phyloP scores from a whole-genome alignment of 2,888 invertebrate species.

The Philopedon plagiatum region DNA sequence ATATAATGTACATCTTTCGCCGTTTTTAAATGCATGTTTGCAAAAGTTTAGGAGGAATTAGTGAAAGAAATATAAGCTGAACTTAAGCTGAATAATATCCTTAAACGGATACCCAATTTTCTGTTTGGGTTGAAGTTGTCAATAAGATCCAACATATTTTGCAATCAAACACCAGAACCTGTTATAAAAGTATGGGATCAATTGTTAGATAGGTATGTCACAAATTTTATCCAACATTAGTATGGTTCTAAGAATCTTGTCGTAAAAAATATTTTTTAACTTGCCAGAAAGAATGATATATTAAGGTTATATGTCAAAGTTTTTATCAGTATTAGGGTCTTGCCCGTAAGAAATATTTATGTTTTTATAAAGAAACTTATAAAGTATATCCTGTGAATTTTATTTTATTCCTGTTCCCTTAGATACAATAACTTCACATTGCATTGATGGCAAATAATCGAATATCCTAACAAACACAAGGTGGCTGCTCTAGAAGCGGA shows the following conservation, averaged over 20 bases:
- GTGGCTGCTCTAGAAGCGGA: too few relatives aligned
- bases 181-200: slow-evolving; percentile 39
- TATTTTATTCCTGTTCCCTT: neutral
- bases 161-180: slow-evolving; percentile 6
- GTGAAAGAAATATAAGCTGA: too few relatives aligned
- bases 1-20: too few relatives aligned
- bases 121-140: too few relatives aligned
- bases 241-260: slow-evolving; percentile 44
- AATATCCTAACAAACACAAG: too few relatives aligned
- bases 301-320: slow-evolving; percentile 18
- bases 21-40: too few relatives aligned
- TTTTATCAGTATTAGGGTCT: slow-evolving; percentile 41
- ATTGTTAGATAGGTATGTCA: slow-evolving; percentile 28
- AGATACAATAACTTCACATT: too few relatives aligned
- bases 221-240: slow-evolving; percentile 24
- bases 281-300: slow-evolving; percentile 32
- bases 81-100: too few relatives aligned
- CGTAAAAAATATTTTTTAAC: slow-evolving; percentile 45
- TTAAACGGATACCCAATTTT: too few relatives aligned
- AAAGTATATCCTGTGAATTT: neutral
- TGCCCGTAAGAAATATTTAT: slow-evolving; percentile 29
- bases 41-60: too few relatives aligned
- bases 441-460: too few relatives aligned
- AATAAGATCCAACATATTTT: neutral
- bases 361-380: slow-evolving; percentile 41